Evolutionary conservation across 2,797 vertebrate genomes (phyloP).

Genomic region (Acrocephalus scirpaceus): DNA sequence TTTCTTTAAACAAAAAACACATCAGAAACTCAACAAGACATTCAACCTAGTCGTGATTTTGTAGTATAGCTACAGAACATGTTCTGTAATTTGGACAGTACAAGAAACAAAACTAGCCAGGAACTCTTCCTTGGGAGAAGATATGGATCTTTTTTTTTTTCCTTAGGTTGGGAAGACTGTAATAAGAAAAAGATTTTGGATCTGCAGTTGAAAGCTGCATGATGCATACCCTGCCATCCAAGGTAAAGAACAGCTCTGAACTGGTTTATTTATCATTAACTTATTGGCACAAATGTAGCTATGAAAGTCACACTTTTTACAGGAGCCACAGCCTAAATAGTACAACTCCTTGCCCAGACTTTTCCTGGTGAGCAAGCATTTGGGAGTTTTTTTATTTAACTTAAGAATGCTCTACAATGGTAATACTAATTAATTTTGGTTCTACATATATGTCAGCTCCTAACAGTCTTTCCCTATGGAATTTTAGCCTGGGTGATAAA

Average conservation of each 20-base stretch:
- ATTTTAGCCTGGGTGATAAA: background rate
- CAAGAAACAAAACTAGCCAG: background rate
- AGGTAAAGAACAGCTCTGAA: background rate
- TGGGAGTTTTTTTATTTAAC: background rate
- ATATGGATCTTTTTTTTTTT: fast-evolving
- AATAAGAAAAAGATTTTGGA: background rate
- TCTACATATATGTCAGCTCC: background rate
- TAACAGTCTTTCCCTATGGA: background rate
- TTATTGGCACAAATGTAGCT: background rate
- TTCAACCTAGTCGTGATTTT: background rate
- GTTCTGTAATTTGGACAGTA: background rate
- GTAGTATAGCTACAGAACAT: background rate
- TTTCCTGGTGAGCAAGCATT: background rate
- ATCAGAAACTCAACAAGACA: background rate
- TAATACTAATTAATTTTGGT: background rate
- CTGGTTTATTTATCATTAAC: background rate
- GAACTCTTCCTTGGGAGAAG: background rate
- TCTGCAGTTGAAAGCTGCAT: background rate
- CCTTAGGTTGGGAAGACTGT: background rate
- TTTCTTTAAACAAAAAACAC: background rate
- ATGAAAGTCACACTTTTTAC: background rate
- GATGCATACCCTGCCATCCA: background rate
- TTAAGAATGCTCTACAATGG: background rate
- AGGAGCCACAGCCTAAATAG: background rate
- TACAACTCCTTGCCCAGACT: background rate